These are phyloP conservation scores for Oceanodroma tethys DNA, from an alignment of 2,113 vertebrate species.

Conservation along the genomic window DNA sequence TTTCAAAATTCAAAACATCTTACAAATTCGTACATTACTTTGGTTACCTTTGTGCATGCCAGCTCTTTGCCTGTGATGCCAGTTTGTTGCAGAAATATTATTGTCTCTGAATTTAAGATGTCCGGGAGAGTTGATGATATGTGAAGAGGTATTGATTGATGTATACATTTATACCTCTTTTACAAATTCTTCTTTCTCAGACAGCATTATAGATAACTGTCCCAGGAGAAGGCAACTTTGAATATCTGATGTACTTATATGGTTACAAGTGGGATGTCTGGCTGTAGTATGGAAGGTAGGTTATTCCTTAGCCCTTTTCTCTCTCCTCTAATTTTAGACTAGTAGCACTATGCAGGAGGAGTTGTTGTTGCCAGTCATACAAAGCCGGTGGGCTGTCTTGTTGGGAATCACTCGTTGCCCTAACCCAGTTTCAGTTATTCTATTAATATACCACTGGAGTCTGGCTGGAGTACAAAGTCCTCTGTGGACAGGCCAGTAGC, in stretches of 20 bases:
- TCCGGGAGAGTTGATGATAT: neutral
- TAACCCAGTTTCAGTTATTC: conserved; percentile 53
- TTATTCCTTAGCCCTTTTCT: conserved; percentile 13
- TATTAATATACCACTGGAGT: conserved; percentile 30
- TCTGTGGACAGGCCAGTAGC: conserved; percentile 38
- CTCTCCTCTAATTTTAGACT: conserved; percentile 36
- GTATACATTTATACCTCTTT: conserved; percentile 3
- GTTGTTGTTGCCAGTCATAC: neutral
- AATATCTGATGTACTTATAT: neutral
- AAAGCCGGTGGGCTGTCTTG: neutral
- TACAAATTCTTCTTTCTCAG: neutral
- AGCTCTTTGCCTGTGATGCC: neutral
- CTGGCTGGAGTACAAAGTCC: conserved; percentile 26
- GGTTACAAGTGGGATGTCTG: neutral
- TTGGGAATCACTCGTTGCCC: conserved; percentile 22
- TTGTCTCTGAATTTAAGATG: neutral
- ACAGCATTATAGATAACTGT: neutral
- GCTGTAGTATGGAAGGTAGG: neutral
- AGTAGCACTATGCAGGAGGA: neutral
- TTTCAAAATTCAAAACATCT: neutral
- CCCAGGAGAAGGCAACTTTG: conserved; percentile 11
- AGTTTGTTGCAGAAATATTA: neutral
- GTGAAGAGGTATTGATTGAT: neutral
- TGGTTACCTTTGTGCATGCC: neutral
- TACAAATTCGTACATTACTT: neutral